These are phyloP conservation scores for Eremobia ochroleuca DNA, from an alignment of 2,888 invertebrate genomes.

Conservation along the genomic window DNA sequence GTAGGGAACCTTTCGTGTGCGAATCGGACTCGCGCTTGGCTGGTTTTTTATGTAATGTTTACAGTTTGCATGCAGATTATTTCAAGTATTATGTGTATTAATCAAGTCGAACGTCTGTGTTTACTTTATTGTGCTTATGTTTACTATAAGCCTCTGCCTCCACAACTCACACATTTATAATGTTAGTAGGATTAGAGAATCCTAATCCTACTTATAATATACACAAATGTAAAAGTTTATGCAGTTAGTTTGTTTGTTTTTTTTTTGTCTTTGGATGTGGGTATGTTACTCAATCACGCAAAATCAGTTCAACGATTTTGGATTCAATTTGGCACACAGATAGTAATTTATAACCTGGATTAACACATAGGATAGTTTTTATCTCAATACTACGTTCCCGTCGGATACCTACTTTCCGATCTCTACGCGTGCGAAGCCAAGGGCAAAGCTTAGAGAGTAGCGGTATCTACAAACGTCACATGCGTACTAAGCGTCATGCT, in stretches of 20 bases:
- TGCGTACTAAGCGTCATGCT: no score
- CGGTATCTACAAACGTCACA: no score
- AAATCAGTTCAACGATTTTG: background rate
- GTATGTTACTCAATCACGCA: background rate
- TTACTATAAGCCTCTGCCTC: background rate
- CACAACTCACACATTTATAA: no score
- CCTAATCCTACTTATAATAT: no score
- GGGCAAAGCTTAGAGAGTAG: no score
- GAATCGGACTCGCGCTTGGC: no score
- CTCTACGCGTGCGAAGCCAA: background rate
- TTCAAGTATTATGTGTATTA: background rate
- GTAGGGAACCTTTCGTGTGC: no score
- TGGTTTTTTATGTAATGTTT: background rate
- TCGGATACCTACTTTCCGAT: background rate
- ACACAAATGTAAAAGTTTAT: no score
- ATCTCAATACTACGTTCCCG: background rate
- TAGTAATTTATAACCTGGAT: background rate
- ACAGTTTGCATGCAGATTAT: background rate
- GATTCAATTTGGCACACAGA: background rate
- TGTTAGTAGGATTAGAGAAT: no score
- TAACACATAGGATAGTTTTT: background rate
- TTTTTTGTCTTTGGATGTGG: no score
- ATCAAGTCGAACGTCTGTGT: background rate
- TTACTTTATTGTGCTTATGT: background rate
- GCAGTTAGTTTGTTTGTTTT: no score